These are phyloP conservation scores for Scyliorhinus canicula DNA, from an alignment of 2,797 vertebrate genomes.

Conservation along the genomic window DNA sequence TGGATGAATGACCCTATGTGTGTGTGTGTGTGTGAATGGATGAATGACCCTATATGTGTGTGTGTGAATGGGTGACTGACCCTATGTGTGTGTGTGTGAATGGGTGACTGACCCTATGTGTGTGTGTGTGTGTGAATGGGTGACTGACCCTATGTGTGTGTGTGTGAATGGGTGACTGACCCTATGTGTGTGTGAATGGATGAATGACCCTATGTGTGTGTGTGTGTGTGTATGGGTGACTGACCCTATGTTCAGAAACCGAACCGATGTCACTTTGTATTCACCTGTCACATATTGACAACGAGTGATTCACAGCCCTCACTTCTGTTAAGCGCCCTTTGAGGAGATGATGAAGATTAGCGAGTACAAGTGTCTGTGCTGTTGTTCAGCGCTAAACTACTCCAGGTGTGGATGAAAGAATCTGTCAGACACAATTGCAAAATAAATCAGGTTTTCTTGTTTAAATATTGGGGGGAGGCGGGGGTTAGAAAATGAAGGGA, in stretches of 20 bases:
- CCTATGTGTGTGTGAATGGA: too few species aligned
- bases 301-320: neutral
- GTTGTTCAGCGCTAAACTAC: neutral
- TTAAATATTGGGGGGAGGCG: neutral
- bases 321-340: neutral
- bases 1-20: too few species aligned
- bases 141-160: neutral
- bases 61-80: too few species aligned
- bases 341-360: too few species aligned
- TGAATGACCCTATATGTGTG: neutral
- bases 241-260: too few species aligned
- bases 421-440: neutral
- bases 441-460: neutral
- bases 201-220: neutral
- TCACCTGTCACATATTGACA: neutral
- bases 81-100: neutral
- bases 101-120: neutral
- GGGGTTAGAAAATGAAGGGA: neutral
- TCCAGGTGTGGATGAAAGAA: neutral
- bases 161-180: too few species aligned
- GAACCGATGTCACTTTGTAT: neutral
- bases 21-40: too few species aligned
- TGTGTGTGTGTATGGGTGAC: too few species aligned
- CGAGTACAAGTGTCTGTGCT: neutral
- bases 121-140: too few species aligned